A percentile compares a stretch with the other conserved stretches of the same genome.
Conservation (phyloP, 2,113 vertebrate genomes). For the Phylloscopus trochiloides region DNA sequence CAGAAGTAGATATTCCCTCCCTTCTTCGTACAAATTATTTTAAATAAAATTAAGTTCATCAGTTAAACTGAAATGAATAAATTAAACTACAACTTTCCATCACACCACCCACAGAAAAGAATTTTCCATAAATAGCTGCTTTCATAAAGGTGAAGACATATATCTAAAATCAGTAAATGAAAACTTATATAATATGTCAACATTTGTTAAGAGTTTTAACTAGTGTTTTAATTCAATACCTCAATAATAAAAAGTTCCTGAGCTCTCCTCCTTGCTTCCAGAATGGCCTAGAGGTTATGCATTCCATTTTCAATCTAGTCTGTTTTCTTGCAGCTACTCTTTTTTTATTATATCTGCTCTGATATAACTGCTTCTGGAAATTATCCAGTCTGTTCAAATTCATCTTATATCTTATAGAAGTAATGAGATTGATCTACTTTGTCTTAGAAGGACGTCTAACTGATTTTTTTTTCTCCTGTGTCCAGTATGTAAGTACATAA, state of each 20-base stretch:
- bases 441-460: background rate
- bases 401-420: background rate
- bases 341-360: background rate
- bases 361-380: conserved; percentile 13
- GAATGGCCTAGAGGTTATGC: background rate
- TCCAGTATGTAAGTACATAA: background rate
- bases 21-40: background rate
- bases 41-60: background rate
- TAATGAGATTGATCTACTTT: background rate
- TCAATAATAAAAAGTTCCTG: background rate
- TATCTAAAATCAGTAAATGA: background rate
- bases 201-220: background rate
- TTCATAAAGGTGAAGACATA: background rate
- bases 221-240: background rate
- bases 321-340: background rate
- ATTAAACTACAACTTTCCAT: background rate
- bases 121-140: background rate
- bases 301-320: background rate
- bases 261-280: background rate
- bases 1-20: background rate
- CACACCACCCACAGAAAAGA: background rate
- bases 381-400: background rate
- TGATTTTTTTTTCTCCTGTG: background rate
- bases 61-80: background rate
- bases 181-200: background rate